Evolutionary conservation across 2,797 vertebrate genomes (phyloP).

Genomic region (Urosaurus nigricauda): DNA sequence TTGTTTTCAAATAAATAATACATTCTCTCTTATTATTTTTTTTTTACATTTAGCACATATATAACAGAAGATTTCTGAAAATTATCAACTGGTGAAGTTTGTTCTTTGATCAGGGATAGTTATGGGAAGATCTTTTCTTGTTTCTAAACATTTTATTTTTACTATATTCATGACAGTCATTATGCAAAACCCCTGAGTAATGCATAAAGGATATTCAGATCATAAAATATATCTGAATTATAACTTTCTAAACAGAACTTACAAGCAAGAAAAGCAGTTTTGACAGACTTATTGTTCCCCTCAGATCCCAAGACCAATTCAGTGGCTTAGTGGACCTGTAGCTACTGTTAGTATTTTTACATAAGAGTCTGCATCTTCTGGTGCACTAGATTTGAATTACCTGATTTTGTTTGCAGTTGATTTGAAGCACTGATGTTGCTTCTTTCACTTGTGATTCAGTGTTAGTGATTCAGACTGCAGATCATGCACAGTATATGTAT

Average conservation of each 20-base stretch:
- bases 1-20: too few species aligned
- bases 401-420: not conserved
- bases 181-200: not conserved
- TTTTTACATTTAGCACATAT: too few species aligned
- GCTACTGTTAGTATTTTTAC: too few species aligned
- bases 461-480: not conserved
- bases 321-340: not conserved
- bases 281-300: not conserved
- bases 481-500: not conserved
- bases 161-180: too few species aligned
- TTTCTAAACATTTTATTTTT: too few species aligned
- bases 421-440: not conserved
- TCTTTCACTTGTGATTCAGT: not conserved
- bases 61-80: too few species aligned
- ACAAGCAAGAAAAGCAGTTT: not conserved
- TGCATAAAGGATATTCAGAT: not conserved
- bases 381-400: not conserved
- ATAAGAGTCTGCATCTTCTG: too few species aligned
- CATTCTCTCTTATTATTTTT: too few species aligned
- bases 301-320: not conserved
- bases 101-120: too few species aligned
- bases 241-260: not conserved
- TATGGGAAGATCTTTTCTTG: too few species aligned
- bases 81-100: too few species aligned
- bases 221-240: not conserved